Evolutionary conservation across 2,888 invertebrate species (phyloP), one percentile per base, ranked within the genome.

Genomic region (Oeneis ivallda): DNA sequence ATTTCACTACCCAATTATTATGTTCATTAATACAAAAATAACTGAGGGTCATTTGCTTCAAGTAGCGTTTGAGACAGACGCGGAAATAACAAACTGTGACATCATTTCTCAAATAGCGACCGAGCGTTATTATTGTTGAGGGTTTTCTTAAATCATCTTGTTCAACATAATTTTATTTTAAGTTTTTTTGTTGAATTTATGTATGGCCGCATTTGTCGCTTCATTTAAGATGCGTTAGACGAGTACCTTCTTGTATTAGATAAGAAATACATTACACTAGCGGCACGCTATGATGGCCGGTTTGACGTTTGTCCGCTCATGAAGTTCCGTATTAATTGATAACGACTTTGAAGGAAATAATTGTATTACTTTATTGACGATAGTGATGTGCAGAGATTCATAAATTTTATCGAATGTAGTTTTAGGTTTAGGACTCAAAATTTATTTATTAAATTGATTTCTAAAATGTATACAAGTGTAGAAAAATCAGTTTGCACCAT

Each of bases 41-140:
- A 56, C 56, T 39, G 56, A 56, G 41, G 56, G 56, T 41, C 56
- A 56, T 41, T 41, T 41, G 56, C 41, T 56, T 17, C 39, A 56
- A 17, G 17, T 39, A 56, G 56, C 7, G 11, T 54, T 15, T n/a
- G 17, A 54, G 41, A 41, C 56, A 17, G 17, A 56, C 41, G 41
- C 56, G 56, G 56, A 56, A 56, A 56, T 56, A 56, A 56, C 39
- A 56, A 39, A 41, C 39, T 19, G 37, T 47, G 45, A 56, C 17
- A 62, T 34, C 43, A 34, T 34, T 58, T 15, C 15, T n/a, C 15
- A 45, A 32, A 37, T 13, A 26, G 54, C 54, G 45, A 8, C 11
- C 17, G 41, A 26, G 41, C 13, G 52, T 45, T 52, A 37, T 37
- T 26, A 26, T 50, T 9, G 13, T 34, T 13, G 53, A 52, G 32